Percentiles rank a stretch among this genome's conserved stretches.
Evolutionary conservation across 2,888 invertebrate species (phyloP).

Genomic region (Athrips mouffetella): DNA sequence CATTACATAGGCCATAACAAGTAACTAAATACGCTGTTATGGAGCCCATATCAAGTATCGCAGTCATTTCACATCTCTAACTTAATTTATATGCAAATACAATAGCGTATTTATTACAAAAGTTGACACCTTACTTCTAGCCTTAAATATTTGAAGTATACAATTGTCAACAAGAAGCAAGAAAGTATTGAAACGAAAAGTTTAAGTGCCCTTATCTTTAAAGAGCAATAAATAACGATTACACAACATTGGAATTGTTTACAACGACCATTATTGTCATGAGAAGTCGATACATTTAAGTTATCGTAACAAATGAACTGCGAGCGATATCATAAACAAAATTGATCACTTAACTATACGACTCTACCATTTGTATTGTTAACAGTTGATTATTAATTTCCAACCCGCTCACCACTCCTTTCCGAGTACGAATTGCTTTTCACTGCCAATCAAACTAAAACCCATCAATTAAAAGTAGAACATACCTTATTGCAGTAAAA

Average conservation of each 20-base stretch:
- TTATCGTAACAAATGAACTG: slow-evolving; percentile 9
- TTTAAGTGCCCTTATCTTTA: slow-evolving; percentile 28
- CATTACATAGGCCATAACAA: slow-evolving; percentile 5
- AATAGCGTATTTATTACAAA: slow-evolving; percentile 4
- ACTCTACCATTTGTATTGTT: slow-evolving; percentile 5
- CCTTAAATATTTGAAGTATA: slow-evolving; percentile 10
- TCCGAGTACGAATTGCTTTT: not conserved
- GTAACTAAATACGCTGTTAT: slow-evolving; percentile 16
- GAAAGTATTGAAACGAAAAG: slow-evolving; percentile 33
- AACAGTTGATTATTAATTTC: slow-evolving; percentile 2
- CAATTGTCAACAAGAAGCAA: slow-evolving; percentile 19
- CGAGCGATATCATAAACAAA: slow-evolving; percentile 10
- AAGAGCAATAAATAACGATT: slow-evolving; percentile 38
- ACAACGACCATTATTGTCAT: slow-evolving; percentile 25
- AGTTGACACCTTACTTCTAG: slow-evolving; percentile 5
- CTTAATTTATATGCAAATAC: slow-evolving; percentile 26
- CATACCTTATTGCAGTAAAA: slow-evolving; percentile 17
- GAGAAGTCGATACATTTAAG: slow-evolving; percentile 5
- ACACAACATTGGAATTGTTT: slow-evolving; percentile 40
- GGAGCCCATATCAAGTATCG: slow-evolving; percentile 28
- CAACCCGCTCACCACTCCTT: not conserved
- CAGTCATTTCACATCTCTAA: slow-evolving; percentile 27
- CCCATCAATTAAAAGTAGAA: slow-evolving; percentile 14
- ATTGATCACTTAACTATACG: slow-evolving; percentile 13
- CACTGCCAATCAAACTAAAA: slow-evolving; percentile 7